Evolutionary conservation across 2,888 invertebrate genomes (phyloP).

Genomic region (Mechanitis messenoides): DNA sequence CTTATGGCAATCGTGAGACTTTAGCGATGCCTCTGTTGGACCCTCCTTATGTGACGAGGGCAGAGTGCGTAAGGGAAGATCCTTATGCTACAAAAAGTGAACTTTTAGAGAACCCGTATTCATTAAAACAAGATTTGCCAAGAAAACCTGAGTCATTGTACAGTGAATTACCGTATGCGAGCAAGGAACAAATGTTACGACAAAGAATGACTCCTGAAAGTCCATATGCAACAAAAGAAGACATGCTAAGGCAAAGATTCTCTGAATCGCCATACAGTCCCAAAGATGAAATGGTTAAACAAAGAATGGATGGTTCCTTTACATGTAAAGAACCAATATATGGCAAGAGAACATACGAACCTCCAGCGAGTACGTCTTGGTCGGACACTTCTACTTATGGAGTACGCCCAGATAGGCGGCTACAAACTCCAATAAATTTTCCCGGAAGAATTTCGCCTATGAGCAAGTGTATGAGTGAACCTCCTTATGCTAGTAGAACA

Average conservation of each 20-base stretch:
- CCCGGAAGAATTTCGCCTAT: conserved; percentile 62
- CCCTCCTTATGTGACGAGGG: conserved; percentile 51
- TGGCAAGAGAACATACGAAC: conserved; percentile 67
- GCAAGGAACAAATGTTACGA: conserved; percentile 66
- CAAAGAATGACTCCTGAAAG: conserved; percentile 61
- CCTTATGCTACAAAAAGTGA: conserved; percentile 41
- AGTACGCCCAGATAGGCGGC: conserved; percentile 60
- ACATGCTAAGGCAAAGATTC: conserved; percentile 70
- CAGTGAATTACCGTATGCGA: conserved; percentile 66
- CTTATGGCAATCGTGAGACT: conserved; percentile 63
- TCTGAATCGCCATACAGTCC: conserved; percentile 72
- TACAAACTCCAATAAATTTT: conserved; percentile 62
- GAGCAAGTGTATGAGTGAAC: conserved; percentile 71
- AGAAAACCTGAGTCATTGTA: conserved; percentile 57
- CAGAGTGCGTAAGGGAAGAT: conserved; percentile 44
- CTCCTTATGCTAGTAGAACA: conserved; percentile 63
- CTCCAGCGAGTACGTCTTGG: conserved; percentile 64
- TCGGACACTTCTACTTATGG: conserved; percentile 57
- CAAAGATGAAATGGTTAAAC: conserved; percentile 69
- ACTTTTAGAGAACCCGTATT: conserved; percentile 38
- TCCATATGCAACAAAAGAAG: conserved; percentile 70
- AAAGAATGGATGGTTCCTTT: conserved; percentile 56
- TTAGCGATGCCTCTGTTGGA: conserved; percentile 62
- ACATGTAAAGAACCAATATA: conserved; percentile 58
- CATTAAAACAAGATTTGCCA: conserved; percentile 39